Conservation (phyloP, 2,797 vertebrate genomes). For the Darevskia mixta region DNA sequence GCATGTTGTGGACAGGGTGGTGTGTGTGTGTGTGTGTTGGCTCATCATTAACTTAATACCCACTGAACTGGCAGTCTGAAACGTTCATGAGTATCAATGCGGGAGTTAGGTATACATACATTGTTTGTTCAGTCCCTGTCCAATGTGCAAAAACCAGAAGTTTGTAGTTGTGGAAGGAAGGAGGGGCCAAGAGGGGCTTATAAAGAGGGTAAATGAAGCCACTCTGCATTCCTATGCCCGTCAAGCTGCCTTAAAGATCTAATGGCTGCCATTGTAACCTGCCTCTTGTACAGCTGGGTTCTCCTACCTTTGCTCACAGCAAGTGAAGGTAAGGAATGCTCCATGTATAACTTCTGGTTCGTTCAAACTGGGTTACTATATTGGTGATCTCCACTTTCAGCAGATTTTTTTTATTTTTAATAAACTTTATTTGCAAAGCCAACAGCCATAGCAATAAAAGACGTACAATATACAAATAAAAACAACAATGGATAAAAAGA, state of each 20-base stretch:
- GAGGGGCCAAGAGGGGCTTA: no score
- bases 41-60: neutral
- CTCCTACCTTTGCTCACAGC: neutral
- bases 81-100: neutral
- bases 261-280: neutral
- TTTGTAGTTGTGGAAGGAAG: neutral
- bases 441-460: no score
- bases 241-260: neutral
- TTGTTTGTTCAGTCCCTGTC: neutral
- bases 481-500: no score
- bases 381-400: no score
- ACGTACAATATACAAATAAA: no score
- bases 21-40: no score
- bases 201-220: neutral
- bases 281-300: neutral
- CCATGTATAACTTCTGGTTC: neutral
- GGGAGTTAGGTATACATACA: neutral
- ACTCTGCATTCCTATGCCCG: neutral
- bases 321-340: neutral
- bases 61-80: no score
- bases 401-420: no score
- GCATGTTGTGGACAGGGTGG: no score
- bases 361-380: neutral
- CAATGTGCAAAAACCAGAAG: neutral
- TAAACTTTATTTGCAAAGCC: no score